Conservation (phyloP, 2,797 vertebrate genomes). For the Tympanoctomys barrerae region DNA sequence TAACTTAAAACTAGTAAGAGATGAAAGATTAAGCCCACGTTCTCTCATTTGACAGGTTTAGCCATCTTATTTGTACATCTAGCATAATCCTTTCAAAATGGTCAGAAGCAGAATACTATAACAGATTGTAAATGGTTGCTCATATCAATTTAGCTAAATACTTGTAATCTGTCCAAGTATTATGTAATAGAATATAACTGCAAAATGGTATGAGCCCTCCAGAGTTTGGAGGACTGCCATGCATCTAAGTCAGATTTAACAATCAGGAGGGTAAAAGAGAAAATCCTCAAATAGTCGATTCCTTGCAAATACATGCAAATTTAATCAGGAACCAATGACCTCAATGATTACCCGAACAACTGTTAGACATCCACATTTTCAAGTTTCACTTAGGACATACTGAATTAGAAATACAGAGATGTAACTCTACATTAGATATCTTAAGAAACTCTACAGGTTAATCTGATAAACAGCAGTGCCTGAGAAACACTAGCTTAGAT, state of each 20-base stretch:
- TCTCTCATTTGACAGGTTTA: conserved; percentile 74
- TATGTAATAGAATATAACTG: conserved; percentile 80
- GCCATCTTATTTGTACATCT: conserved; percentile 74
- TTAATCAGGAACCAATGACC: background rate
- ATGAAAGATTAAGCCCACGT: conserved; percentile 61
- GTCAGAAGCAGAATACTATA: conserved; percentile 73
- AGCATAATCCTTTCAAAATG: conserved; percentile 79
- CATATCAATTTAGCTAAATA: conserved; percentile 83
- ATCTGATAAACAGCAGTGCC: background rate
- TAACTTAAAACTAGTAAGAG: conserved; percentile 71
- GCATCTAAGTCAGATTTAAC: conserved; percentile 69
- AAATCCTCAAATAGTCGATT: conserved; percentile 38
- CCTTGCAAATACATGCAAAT: conserved; percentile 43
- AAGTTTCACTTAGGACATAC: background rate
- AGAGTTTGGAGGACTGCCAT: conserved; percentile 40
- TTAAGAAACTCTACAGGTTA: background rate
- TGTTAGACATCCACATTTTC: background rate
- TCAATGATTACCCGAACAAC: background rate
- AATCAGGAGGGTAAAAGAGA: conserved; percentile 58
- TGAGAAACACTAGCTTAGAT: background rate
- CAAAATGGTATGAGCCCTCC: conserved; percentile 61
- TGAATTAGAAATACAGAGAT: background rate
- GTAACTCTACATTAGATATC: background rate
- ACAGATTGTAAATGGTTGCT: conserved; percentile 82
- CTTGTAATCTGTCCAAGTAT: conserved; percentile 79